Base-by-base conservation (phyloP, 2,113 vertebrate species). In the Gallinago media region DNA sequence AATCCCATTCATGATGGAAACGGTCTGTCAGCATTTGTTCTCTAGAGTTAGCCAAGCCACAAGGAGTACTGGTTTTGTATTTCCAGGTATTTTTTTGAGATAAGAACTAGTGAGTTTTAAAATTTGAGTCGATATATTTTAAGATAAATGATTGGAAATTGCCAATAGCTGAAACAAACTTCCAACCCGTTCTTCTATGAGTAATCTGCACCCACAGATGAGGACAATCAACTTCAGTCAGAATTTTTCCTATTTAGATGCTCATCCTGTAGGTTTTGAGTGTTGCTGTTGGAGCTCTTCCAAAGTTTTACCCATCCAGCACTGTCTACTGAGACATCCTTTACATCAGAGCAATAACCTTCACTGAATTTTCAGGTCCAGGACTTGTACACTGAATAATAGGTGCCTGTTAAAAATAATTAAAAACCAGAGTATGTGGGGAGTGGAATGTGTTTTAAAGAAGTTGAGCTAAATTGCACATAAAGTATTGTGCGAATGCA, bases 1-100 rank as follows among this genome's bases (percentile, higher is more conserved):
- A 83, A 59, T 50, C 38, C 62, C 22, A 23, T 70, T 92, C 11
- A 61, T 75, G 55, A 65, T 16, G 49, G 34, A 83, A 80, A 46
- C 0, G 0, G 31, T 87, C 20, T 87, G 15, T 59, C 44, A 18
- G 15, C 1, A 0, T 31, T 58, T 74, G 8, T 54, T 47, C 32
- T 63, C 1, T 22, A 36, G 18, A 92, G 26, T 62, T 40, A 65
- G 19, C 7, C 31, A 38, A 46, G n/a, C 27, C 19, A 7, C 29
- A 78, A 31, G n/a, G 56, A 82, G 49, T 59, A 49, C 3, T 38
- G 31, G 4, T 0, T 74, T 78, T 83, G 13, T 78, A 54, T 74
- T 82, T 44, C 32, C 27, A 42, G 46, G 7, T 50, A 31, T 34
- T 13, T 75, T 36, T 70, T 63, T 71, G 29, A 75, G 34, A 44